Conservation (phyloP, 2,797 vertebrate genomes). For the Eleutherodactylus coqui region DNA sequence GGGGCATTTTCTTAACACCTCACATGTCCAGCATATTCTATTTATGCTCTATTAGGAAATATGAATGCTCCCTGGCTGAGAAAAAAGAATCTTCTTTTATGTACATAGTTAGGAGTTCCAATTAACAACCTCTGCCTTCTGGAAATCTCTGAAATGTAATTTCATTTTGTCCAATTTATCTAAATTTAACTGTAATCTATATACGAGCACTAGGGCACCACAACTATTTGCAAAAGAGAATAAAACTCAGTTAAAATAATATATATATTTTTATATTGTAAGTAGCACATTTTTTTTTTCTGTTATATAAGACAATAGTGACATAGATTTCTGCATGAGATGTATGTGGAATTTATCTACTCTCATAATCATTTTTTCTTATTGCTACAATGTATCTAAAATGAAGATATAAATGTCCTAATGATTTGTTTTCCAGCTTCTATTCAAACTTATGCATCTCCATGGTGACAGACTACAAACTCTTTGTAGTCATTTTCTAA, state of each 20-base stretch:
- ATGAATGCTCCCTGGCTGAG: conserved; percentile 1
- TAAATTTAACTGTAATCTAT: background rate
- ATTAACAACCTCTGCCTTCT: conserved; percentile 19
- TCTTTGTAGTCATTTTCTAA: too few species aligned
- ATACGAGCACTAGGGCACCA: background rate
- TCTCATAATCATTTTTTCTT: too few species aligned
- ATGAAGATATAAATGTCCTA: too few species aligned
- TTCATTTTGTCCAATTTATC: conserved; percentile 1
- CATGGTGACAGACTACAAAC: too few species aligned
- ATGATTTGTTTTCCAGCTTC: too few species aligned
- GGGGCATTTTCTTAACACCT: conserved; percentile 5
- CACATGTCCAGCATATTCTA: conserved; percentile 20
- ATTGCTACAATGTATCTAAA: too few species aligned
- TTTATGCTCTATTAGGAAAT: background rate
- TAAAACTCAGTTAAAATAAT: background rate
- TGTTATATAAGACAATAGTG: background rate
- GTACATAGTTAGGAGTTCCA: conserved; percentile 7
- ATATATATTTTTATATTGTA: background rate
- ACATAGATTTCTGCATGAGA: too few species aligned
- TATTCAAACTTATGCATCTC: too few species aligned
- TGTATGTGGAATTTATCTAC: too few species aligned
- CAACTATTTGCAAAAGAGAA: background rate
- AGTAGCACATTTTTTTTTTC: background rate
- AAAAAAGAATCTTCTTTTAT: conserved; percentile 8
- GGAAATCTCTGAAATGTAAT: background rate